phyloP scores from a whole-genome alignment of 2,797 vertebrate genomes.

The Oceanodroma leucorhoa region DNA sequence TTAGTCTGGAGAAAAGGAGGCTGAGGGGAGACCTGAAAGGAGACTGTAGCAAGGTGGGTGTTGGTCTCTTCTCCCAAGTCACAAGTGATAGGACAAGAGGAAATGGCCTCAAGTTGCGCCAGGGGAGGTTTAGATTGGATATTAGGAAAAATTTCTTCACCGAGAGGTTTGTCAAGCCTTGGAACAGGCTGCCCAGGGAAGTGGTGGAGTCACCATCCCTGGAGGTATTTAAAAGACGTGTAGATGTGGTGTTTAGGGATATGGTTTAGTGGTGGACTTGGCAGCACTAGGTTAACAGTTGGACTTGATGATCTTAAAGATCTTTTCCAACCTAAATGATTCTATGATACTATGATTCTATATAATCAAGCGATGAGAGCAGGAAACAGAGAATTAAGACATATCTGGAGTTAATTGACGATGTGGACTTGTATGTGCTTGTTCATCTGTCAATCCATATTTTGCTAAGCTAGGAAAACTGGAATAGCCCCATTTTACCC shows the following conservation, averaged over 20 bases:
- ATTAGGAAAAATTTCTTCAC: neutral
- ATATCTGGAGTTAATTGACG: neutral
- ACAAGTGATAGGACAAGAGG: no score
- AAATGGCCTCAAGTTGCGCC: neutral
- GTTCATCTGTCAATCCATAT: neutral
- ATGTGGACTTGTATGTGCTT: neutral
- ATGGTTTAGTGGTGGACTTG: neutral
- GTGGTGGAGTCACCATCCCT: neutral
- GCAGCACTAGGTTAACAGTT: neutral
- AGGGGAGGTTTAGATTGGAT: neutral
- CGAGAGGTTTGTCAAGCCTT: neutral
- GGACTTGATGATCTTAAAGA: neutral
- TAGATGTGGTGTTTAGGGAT: neutral
- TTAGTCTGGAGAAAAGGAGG: no score
- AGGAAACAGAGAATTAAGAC: neutral
- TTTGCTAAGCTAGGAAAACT: neutral
- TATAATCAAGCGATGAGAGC: slow-evolving; percentile 6
- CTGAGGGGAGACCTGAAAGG: no score
- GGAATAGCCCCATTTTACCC: neutral
- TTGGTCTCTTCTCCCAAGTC: neutral
- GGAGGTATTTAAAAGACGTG: neutral
- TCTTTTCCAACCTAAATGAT: neutral
- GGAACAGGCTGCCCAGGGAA: neutral
- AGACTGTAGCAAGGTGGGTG: neutral
- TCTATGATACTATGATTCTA: neutral